These are phyloP conservation scores for Borostomias antarcticus DNA, from an alignment of 2,797 vertebrate species.

Conservation along the genomic window DNA sequence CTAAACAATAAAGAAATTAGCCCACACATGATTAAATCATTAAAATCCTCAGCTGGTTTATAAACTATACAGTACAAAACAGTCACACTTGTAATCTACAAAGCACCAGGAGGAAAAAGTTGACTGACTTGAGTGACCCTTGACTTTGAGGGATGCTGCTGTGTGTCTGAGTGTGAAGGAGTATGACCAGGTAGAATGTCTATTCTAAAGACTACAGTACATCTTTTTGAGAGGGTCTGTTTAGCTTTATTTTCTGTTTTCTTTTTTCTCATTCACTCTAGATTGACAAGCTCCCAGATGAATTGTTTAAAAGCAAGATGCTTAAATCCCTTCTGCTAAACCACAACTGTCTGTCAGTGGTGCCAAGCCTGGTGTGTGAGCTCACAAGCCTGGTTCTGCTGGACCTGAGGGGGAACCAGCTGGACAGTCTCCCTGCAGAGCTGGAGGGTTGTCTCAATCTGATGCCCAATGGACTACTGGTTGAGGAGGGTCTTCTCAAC, in stretches of 20 bases:
- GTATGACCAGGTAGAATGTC: too few relatives aligned
- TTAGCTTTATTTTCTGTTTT: not conserved
- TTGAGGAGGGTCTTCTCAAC: constrained; percentile 83
- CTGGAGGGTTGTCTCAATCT: constrained; percentile 80
- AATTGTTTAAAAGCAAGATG: constrained; percentile 84
- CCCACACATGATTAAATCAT: too few relatives aligned
- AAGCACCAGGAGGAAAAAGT: too few relatives aligned
- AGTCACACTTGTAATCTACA: too few relatives aligned
- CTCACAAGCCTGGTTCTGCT: constrained; percentile 77
- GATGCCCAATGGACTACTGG: constrained; percentile 79
- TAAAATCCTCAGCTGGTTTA: too few relatives aligned
- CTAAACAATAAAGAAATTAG: too few relatives aligned
- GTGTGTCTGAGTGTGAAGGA: too few relatives aligned
- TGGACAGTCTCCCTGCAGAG: constrained; percentile 81
- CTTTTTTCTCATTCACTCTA: constrained; percentile 28
- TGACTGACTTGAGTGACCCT: too few relatives aligned
- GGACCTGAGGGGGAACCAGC: constrained; percentile 79
- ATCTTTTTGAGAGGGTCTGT: too few relatives aligned
- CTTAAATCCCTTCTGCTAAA: constrained; percentile 80
- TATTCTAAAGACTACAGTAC: too few relatives aligned
- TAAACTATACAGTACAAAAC: too few relatives aligned
- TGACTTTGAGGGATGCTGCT: too few relatives aligned
- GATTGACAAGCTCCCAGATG: constrained; percentile 81
- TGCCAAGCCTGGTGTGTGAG: constrained; percentile 78
- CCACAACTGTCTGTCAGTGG: constrained; percentile 77